Evolutionary conservation across 2,888 invertebrate genomes (phyloP).

Genomic region (Hydrotaea diabolus): DNA sequence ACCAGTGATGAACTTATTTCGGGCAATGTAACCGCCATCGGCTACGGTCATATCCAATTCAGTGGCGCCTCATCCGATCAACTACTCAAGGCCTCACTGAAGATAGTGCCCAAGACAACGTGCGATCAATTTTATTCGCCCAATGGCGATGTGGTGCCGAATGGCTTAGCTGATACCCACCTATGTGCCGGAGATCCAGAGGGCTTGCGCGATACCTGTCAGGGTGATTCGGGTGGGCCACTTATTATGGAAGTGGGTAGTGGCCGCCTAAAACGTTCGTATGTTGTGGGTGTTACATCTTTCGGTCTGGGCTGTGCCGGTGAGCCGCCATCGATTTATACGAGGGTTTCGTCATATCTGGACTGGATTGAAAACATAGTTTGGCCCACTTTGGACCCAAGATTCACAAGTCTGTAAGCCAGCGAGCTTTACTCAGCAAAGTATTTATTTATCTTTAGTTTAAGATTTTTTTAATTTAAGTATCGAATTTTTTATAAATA

Average conservation of each 20-base stretch:
- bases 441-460: conserved; percentile 12
- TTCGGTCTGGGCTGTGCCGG: conserved; percentile 74
- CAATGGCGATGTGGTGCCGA: conserved; percentile 35
- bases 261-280: conserved; percentile 23
- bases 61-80: conserved; percentile 60
- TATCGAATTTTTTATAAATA: conserved; percentile 4
- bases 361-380: conserved; percentile 75
- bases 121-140: conserved; percentile 62
- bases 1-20: conserved; percentile 45
- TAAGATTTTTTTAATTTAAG: conserved; percentile 14
- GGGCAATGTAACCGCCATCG: conserved; percentile 66
- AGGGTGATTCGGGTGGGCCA: conserved; percentile 70
- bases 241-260: conserved; percentile 65
- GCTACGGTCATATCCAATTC: conserved; percentile 69
- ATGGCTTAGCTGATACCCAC: conserved; percentile 60
- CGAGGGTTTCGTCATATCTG: conserved; percentile 73
- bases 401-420: conserved; percentile 34
- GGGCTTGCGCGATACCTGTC: conserved; percentile 66
- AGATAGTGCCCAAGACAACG: conserved; percentile 51
- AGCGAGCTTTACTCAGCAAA: background rate
- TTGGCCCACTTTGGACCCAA: conserved; percentile 70
- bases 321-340: conserved; percentile 74
- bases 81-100: conserved; percentile 63
- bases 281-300: conserved; percentile 69
- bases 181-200: conserved; percentile 69